These are phyloP conservation scores for Orthonyx spaldingii DNA, from an alignment of 2,113 vertebrate genomes.

Conservation along the genomic window DNA sequence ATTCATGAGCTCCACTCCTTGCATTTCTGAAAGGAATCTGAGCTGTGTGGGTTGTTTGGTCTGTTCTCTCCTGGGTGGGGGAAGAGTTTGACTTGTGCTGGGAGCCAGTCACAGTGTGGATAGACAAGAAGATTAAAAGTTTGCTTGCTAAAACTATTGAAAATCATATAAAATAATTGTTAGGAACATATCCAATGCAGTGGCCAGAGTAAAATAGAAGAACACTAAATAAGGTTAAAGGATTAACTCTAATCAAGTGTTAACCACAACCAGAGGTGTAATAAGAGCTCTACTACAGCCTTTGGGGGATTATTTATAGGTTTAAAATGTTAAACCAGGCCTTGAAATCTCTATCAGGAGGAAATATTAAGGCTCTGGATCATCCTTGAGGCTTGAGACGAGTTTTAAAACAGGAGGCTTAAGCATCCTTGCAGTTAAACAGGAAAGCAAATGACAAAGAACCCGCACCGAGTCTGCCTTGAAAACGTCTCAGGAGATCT, in stretches of 20 bases:
- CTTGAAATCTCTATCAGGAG: not conserved
- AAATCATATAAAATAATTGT: not conserved
- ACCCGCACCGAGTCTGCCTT: not conserved
- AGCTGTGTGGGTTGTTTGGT: not conserved
- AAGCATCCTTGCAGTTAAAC: not conserved
- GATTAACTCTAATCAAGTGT: not conserved
- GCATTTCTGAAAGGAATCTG: constrained; percentile 34
- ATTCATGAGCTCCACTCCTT: constrained; percentile 47
- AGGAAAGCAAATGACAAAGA: not conserved
- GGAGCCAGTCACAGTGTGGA: not conserved
- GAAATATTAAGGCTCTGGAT: not conserved
- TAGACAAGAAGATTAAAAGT: not conserved
- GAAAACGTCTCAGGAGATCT: not conserved
- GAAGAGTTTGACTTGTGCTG: not conserved
- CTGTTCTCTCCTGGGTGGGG: not conserved
- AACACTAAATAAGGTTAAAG: not conserved
- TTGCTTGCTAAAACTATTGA: not conserved
- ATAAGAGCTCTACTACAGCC: not conserved
- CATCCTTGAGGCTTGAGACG: not conserved
- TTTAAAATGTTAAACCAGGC: not conserved
- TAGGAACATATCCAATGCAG: not conserved
- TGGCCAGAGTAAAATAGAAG: not conserved
- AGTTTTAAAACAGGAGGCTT: not conserved
- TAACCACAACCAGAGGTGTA: not conserved
- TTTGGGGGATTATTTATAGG: not conserved